Evolutionary conservation across 2,888 invertebrate species (phyloP), one percentile per base, ranked within the genome.

Genomic region (Rotaria socialis): DNA sequence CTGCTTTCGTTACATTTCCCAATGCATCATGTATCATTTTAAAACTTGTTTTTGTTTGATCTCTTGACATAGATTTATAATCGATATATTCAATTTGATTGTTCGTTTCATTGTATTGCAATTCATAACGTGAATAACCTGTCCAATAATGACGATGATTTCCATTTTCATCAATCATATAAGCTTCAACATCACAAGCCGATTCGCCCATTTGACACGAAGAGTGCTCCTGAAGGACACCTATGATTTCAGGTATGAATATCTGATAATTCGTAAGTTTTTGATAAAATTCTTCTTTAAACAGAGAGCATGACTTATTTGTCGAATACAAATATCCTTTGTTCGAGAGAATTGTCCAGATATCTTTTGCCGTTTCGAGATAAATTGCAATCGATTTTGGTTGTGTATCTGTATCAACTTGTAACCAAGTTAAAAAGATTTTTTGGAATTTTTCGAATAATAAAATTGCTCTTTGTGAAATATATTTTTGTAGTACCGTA

Each of bases 1-100:
- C 85, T 24, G 85, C 85, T 85, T 52, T 80, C 10, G 80, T 80
- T 50, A 85, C 55, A 75, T 85, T 85, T 16, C 85, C 85, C 22
- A 85, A 35, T 22, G 52, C 22, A 52, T 85, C 85, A 55, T 85
- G 60, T 80, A 52, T 75, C 3, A 85, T 67, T 85, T 43, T 75
- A 41, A 58, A 58, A 58, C 58, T 58, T 58, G 58, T 58, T 58
- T 10, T 16, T 58, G 58, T 16, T 58, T 58, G 14, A 58, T 58
- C 58, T 58, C 58, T 58, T 58, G n/a, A 22, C 58, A 58, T 58
- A 6, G 58, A 58, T 58, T 58, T 58, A 16, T 58, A 58, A 58
- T 80, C 55, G 47, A 85, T 85, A 19, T 19, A 19, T 22, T 50
- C 47, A 22, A 85, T 74, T 55, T 85, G 85, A 43, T 85, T 85